Evolutionary conservation across 2,888 invertebrate genomes (phyloP), one percentile per base, ranked within the genome.

Genomic region (Dynastes hyllus): DNA sequence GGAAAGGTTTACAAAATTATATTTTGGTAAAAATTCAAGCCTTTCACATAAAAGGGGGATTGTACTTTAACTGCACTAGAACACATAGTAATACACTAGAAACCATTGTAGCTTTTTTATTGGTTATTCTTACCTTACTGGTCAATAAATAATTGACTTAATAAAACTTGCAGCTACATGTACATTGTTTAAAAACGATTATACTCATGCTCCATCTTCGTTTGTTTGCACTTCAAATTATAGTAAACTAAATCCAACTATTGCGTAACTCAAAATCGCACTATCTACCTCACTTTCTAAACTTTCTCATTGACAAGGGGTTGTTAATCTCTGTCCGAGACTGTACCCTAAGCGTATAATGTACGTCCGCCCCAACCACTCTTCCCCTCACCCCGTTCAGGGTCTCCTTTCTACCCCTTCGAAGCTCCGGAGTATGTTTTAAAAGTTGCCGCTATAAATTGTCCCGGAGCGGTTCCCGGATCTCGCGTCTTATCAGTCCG

Each of bases 391-490:
- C 63, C n/a, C 11, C 22, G 22, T 13, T 6, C 65, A 9, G 6
- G 32, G 1, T n/a, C 85, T 13, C 27, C n/a, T 8, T 70, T 51
- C 58, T 40, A 40, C 32, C 40, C 73, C 58, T 22, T 85, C 86
- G 86, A 67, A 45, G 87, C 88, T 87, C 88, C 85, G 86, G 87
- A 87, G 88, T 88, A 88, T 88, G 88, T 88, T 89, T 89, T 89
- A 89, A 89, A 89, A 89, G 88, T 89, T 89, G 88, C 88, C 87
- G 88, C 88, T 86, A 89, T 89, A 89, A 89, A 89, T 89, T 88
- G 88, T 88, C 88, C 89, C 88, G 87, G 85, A 89, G 89, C 89
- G 88, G 89, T 89, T 88, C 89, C 86, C 88, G 88, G 87, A 88
- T 88, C 87, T 88, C 85, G 85, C 83, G 69, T 85, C 88, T 88